Conservation (phyloP, 2,113 vertebrate genomes). For the Pavo muticus region DNA sequence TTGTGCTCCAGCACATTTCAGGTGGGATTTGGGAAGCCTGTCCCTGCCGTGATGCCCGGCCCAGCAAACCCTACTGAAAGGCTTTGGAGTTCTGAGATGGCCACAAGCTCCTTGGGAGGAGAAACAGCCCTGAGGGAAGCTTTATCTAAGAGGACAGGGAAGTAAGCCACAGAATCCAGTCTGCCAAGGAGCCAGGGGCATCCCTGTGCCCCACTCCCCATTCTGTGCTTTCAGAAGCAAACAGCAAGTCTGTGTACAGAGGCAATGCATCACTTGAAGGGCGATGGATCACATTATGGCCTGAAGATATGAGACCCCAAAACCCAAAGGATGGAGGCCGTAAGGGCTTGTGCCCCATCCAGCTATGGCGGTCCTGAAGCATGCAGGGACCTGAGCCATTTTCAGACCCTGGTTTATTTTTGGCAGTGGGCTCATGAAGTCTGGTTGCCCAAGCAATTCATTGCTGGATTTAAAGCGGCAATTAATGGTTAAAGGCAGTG, state of each 20-base stretch:
- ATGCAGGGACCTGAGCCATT: not conserved
- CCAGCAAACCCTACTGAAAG: not conserved
- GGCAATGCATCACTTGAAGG: accelerated
- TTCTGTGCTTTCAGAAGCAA: not conserved
- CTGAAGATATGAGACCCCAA: not conserved
- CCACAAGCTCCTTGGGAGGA: not conserved
- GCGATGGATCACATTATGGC: accelerated
- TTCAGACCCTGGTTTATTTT: not conserved
- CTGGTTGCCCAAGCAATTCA: slow-evolving; percentile 48
- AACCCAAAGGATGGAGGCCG: not conserved
- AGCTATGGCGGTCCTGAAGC: not conserved
- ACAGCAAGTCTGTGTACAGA: accelerated
- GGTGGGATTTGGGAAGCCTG: not conserved
- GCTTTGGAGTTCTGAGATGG: not conserved
- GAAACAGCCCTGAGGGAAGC: not conserved
- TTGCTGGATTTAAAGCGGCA: slow-evolving; percentile 32
- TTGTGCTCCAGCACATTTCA: not conserved
- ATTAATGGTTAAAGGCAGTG: slow-evolving; percentile 44
- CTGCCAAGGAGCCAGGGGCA: slow-evolving; percentile 20
- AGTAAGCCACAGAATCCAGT: slow-evolving; percentile 47
- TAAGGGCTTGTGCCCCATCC: not conserved
- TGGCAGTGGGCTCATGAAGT: slow-evolving; percentile 11
- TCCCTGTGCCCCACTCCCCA: not conserved
- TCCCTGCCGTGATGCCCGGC: not conserved
- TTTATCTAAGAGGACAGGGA: slow-evolving; percentile 18